These are phyloP conservation scores for Watsonalla cultraria DNA, from an alignment of 2,888 invertebrate genomes.

Conservation along the genomic window DNA sequence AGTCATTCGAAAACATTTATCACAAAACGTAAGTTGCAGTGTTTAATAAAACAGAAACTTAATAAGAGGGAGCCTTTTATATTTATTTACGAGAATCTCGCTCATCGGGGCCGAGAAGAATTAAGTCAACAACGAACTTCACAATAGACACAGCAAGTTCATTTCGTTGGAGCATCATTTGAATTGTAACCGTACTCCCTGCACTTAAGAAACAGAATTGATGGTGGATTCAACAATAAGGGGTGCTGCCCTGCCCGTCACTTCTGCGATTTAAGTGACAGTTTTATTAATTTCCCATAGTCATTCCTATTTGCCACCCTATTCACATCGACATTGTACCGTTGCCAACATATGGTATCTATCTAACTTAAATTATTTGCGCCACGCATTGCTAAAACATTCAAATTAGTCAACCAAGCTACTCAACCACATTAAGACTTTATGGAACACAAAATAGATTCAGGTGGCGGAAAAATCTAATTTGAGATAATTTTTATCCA, in stretches of 20 bases:
- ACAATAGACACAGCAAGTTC: constrained; percentile 55
- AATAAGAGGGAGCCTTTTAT: constrained; percentile 29
- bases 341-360: constrained; percentile 63
- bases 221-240: constrained; percentile 37
- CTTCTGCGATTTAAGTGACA: constrained; percentile 82
- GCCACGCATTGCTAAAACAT: constrained; percentile 27
- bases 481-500: too few relatives aligned
- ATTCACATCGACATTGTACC: constrained; percentile 62
- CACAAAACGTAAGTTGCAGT: constrained; percentile 5
- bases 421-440: too few relatives aligned
- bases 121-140: constrained; percentile 70
- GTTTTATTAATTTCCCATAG: constrained; percentile 86
- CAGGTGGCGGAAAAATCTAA: too few relatives aligned
- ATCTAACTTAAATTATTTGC: constrained; percentile 29
- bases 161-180: constrained; percentile 25
- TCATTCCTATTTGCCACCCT: constrained; percentile 71
- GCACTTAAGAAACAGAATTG: constrained; percentile 44
- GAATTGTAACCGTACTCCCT: constrained; percentile 36
- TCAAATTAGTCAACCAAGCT: constrained; percentile 16
- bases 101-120: constrained; percentile 57
- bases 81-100: constrained; percentile 61
- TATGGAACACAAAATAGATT: too few relatives aligned
- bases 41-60: constrained; percentile 10
- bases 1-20: neutral
- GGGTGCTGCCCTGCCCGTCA: constrained; percentile 59